phyloP scores from a whole-genome alignment of 2,888 invertebrate genomes.

The Hyposoter didymator region DNA sequence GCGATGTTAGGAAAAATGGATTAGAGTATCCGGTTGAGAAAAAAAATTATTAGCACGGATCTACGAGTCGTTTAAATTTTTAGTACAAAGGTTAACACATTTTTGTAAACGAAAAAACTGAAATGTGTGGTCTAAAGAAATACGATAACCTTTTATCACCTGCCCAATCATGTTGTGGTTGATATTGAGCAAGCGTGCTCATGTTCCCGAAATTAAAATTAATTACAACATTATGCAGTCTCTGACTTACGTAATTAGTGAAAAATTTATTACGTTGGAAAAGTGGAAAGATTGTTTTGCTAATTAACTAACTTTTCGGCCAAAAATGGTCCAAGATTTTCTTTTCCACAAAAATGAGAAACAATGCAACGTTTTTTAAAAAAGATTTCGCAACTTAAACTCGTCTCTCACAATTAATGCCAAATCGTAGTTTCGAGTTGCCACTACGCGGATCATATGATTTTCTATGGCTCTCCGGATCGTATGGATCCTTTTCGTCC shows the following conservation, averaged over 20 bases:
- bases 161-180: background rate
- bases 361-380: background rate
- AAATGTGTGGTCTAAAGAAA: background rate
- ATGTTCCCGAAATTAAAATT: background rate
- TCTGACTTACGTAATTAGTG: background rate
- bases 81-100: background rate
- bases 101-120: background rate
- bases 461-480: too few relatives aligned
- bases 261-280: background rate
- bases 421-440: background rate
- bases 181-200: background rate
- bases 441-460: too few relatives aligned
- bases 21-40: too few relatives aligned
- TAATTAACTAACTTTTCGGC: background rate
- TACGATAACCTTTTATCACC: constrained; percentile 39
- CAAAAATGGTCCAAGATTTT: background rate
- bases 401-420: background rate
- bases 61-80: background rate
- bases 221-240: background rate
- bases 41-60: background rate
- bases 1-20: too few relatives aligned
- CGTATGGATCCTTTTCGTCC: too few relatives aligned
- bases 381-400: background rate
- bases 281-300: background rate
- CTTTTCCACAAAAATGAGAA: background rate